phyloP scores from a whole-genome alignment of 2,113 vertebrate species.

The Holacanthus passer region DNA sequence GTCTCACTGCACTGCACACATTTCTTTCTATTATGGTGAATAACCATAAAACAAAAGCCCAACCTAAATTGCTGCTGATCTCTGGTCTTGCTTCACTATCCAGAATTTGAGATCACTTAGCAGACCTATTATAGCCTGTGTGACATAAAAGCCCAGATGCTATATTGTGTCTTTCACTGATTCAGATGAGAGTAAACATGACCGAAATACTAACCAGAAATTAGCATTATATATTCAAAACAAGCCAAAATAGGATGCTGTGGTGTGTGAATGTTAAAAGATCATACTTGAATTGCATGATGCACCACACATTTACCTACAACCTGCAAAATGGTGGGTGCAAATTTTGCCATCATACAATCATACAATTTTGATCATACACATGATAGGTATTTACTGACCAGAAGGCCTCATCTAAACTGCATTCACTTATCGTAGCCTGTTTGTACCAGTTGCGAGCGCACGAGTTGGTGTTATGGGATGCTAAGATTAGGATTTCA shows the following conservation, averaged over 20 bases:
- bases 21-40: constrained; percentile 41
- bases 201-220: not conserved
- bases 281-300: not conserved
- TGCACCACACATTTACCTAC: not conserved
- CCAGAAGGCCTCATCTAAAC: not conserved
- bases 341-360: not conserved
- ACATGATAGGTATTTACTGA: not conserved
- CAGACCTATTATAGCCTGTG: constrained; percentile 16
- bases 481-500: not conserved
- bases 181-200: constrained; percentile 15
- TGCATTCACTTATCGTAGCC: not conserved
- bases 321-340: not conserved
- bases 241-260: not conserved
- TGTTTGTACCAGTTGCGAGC: not conserved
- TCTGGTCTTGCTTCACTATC: constrained; percentile 33
- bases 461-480: not conserved
- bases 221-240: constrained; percentile 5
- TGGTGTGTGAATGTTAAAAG: not conserved
- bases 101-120: constrained; percentile 55
- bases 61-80: constrained; percentile 53
- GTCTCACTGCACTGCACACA: constrained; percentile 58
- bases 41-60: constrained; percentile 55
- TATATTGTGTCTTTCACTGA: constrained; percentile 11
- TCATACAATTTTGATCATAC: too few relatives aligned
- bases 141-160: constrained; percentile 39